Conservation (phyloP, 2,113 vertebrate genomes). For the Callipepla californica region DNA sequence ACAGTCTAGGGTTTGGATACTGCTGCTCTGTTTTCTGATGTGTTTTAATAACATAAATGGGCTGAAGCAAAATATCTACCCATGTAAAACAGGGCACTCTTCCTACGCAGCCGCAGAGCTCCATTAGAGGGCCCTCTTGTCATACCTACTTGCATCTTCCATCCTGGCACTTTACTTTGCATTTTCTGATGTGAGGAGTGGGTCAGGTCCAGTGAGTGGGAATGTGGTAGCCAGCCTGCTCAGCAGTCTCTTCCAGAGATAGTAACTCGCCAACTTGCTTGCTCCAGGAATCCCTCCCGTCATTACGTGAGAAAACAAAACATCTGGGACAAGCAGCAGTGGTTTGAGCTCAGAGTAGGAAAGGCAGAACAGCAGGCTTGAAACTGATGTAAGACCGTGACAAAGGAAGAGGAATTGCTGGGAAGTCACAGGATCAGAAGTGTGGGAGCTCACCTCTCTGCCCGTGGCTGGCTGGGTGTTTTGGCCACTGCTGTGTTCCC, state of each 20-base stretch:
- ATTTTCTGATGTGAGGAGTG: not conserved
- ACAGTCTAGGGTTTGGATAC: not conserved
- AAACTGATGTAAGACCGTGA: not conserved
- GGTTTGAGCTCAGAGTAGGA: no score
- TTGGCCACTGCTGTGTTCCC: not conserved
- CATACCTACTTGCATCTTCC: accelerated
- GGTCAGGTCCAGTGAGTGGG: no score
- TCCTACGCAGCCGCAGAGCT: not conserved
- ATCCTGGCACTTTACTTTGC: not conserved
- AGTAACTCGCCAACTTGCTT: not conserved
- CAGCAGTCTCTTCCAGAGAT: not conserved
- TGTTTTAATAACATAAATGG: not conserved
- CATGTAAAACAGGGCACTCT: not conserved
- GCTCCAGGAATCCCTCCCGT: not conserved
- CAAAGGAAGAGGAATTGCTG: not conserved
- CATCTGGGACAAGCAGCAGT: not conserved
- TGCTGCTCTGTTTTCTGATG: not conserved
- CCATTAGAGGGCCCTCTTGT: not conserved
- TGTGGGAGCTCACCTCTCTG: not conserved
- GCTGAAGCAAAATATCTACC: not conserved
- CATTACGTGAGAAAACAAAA: not conserved
- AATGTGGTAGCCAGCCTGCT: not conserved
- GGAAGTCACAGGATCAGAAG: not conserved
- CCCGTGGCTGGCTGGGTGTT: not conserved
- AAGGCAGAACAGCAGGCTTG: not conserved